A percentile compares a stretch with the other conserved stretches of the same genome.
phyloP scores from a whole-genome alignment of 2,888 invertebrate genomes.

The Antheraea assamensis region DNA sequence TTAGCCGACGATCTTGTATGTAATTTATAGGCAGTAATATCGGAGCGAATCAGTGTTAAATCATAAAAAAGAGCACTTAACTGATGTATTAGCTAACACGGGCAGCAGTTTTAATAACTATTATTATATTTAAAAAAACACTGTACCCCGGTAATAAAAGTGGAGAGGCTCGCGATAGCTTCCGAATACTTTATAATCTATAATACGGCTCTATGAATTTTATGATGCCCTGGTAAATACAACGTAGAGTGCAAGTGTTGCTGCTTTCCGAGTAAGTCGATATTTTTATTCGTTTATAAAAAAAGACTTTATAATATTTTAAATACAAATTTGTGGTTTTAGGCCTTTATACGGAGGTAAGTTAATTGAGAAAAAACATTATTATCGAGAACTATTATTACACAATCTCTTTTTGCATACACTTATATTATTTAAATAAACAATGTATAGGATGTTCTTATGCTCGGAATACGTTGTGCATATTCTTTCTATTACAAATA shows the following conservation, averaged over 20 bases:
- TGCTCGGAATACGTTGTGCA: neutral
- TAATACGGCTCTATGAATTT: constrained; percentile 45
- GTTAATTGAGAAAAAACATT: no score
- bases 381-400: no score
- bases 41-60: constrained; percentile 73
- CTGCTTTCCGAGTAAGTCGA: neutral
- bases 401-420: no score
- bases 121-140: constrained; percentile 54
- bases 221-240: constrained; percentile 36
- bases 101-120: constrained; percentile 76
- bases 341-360: no score
- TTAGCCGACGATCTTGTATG: constrained; percentile 63
- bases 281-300: neutral
- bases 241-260: constrained; percentile 18
- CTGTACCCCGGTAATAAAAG: constrained; percentile 17
- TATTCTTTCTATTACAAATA: neutral
- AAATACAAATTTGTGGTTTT: no score
- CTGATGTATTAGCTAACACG: constrained; percentile 72
- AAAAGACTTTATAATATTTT: no score
- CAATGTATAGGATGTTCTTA: no score
- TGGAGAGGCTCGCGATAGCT: constrained; percentile 15
- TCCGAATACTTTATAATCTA: constrained; percentile 42
- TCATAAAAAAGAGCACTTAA: constrained; percentile 76
- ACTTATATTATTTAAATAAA: no score
- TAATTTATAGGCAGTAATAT: constrained; percentile 76